Percentiles rank a stretch among this genome's conserved stretches.
Conservation (phyloP, 2,888 invertebrate species). For the Lithophane socia region DNA sequence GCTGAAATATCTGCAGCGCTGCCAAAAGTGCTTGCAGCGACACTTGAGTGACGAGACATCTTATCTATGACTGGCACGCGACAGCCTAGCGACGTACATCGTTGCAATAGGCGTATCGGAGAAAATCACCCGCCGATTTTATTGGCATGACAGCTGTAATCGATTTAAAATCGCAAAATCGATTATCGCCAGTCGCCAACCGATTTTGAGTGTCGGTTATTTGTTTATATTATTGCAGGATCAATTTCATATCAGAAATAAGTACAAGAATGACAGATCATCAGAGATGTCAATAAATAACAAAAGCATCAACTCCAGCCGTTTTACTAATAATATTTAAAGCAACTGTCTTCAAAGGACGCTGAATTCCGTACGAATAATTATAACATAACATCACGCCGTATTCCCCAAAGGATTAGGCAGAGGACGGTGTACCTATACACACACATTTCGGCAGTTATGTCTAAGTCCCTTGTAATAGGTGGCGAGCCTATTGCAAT, state of each 20-base stretch:
- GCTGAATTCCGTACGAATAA: not conserved
- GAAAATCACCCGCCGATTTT: slow-evolving; percentile 47
- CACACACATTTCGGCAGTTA: too few species aligned
- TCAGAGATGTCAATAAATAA: not conserved
- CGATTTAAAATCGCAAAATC: slow-evolving; percentile 35
- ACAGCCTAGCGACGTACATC: slow-evolving; percentile 33
- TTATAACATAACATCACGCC: not conserved
- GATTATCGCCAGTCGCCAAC: slow-evolving; percentile 11
- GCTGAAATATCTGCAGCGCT: slow-evolving; percentile 56
- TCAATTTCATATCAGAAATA: not conserved
- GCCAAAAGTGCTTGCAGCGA: slow-evolving; percentile 61
- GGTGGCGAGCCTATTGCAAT: too few species aligned
- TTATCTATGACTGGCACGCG: slow-evolving; percentile 58
- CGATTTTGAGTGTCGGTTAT: not conserved
- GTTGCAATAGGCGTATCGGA: slow-evolving; percentile 22
- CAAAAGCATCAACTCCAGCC: not conserved
- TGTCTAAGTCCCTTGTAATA: too few species aligned
- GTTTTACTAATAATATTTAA: too few species aligned
- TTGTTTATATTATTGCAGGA: not conserved
- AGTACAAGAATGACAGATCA: not conserved
- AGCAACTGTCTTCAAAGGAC: not conserved
- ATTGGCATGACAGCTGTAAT: slow-evolving; percentile 38
- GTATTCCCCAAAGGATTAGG: too few species aligned
- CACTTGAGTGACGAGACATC: slow-evolving; percentile 60
- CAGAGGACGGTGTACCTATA: too few species aligned